Percentiles rank a stretch among this genome's conserved stretches.
Conservation (phyloP, 2,797 vertebrate genomes). For the Catharus ustulatus region DNA sequence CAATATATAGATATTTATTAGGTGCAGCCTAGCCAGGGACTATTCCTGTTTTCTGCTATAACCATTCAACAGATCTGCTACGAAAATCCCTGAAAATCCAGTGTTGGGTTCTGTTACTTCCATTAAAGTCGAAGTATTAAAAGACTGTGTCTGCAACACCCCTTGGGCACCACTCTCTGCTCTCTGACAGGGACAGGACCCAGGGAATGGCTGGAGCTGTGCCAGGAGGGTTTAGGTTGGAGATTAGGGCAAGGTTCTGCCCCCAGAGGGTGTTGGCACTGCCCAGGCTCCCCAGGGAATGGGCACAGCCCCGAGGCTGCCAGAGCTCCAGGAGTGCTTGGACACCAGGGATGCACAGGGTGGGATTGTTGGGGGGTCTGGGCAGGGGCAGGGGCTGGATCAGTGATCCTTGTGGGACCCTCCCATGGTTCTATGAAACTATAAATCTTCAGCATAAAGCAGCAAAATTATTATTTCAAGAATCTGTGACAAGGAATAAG, state of each 20-base stretch:
- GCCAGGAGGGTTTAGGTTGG: rapidly evolving
- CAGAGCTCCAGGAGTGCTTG: background rate
- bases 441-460: background rate
- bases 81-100: background rate
- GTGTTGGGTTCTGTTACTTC: background rate
- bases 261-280: background rate
- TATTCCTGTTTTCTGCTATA: background rate
- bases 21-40: background rate
- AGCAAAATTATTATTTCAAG: background rate
- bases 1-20: background rate
- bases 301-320: background rate
- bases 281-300: background rate
- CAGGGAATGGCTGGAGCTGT: background rate
- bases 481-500: background rate
- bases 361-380: background rate
- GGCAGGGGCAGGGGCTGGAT: too few species aligned
- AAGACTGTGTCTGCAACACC: background rate
- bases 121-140: background rate
- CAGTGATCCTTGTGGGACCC: too few species aligned
- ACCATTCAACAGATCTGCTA: background rate
- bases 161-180: background rate
- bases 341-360: background rate
- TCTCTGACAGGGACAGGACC: background rate
- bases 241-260: background rate
- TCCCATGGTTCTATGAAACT: background rate